Conservation (phyloP, 2,797 vertebrate genomes). For the Argentina silus region DNA sequence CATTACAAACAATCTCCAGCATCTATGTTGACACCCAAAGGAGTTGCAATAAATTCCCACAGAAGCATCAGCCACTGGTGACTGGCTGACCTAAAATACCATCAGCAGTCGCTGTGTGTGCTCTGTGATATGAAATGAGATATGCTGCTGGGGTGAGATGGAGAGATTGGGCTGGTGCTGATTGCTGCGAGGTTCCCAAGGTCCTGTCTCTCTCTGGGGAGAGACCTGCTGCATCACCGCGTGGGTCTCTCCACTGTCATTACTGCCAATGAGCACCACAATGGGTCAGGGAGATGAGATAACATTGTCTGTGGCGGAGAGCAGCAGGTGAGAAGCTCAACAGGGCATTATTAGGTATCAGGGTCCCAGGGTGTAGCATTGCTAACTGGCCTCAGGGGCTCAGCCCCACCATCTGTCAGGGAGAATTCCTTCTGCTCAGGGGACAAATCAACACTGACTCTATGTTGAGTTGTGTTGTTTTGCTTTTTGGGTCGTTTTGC, state of each 20-base stretch:
- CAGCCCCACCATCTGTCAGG: constrained; percentile 79
- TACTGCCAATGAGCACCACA: constrained; percentile 74
- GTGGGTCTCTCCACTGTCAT: constrained; percentile 76
- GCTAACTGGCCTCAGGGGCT: constrained; percentile 66
- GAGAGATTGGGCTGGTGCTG: constrained; percentile 51
- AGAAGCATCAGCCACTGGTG: constrained; percentile 2
- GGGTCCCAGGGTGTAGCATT: constrained; percentile 85
- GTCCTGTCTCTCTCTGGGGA: constrained; percentile 70
- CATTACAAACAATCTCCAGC: background rate
- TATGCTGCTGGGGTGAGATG: constrained; percentile 55
- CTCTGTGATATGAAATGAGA: constrained; percentile 60
- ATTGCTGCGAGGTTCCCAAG: constrained; percentile 78
- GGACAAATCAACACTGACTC: constrained; percentile 34
- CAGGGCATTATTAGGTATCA: constrained; percentile 78
- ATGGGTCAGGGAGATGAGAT: constrained; percentile 82
- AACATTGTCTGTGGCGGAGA: constrained; percentile 73
- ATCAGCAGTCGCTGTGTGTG: constrained; percentile 38
- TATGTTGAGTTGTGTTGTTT: background rate
- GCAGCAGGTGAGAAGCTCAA: constrained; percentile 82
- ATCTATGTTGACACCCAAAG: background rate
- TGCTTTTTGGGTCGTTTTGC: background rate
- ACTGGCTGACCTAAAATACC: constrained; percentile 34
- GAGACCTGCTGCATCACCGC: constrained; percentile 55
- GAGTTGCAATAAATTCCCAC: background rate
- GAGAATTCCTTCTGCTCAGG: constrained; percentile 66